Conservation (phyloP, 2,797 vertebrate genomes). For the Manis pentadactyla region DNA sequence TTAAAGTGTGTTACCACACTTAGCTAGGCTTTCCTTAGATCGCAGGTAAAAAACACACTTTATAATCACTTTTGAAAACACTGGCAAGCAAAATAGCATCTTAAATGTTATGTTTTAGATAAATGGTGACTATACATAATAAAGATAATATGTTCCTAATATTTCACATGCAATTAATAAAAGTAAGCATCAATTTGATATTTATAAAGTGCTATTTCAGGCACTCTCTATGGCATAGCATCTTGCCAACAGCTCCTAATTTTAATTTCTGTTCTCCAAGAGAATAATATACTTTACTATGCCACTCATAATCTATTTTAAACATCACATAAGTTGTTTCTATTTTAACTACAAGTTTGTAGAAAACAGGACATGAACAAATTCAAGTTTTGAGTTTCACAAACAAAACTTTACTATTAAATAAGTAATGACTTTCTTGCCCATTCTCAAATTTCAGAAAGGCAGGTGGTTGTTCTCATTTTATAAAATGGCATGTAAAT, state of each 20-base stretch:
- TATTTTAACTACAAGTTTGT: slow-evolving; percentile 17
- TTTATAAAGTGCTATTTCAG: slow-evolving; percentile 56
- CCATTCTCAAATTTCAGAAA: slow-evolving; percentile 42
- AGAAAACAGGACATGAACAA: slow-evolving; percentile 27
- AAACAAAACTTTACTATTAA: slow-evolving; percentile 17
- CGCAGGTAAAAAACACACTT: background rate
- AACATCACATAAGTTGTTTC: slow-evolving; percentile 4
- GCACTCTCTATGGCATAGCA: slow-evolving; percentile 1
- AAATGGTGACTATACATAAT: slow-evolving; percentile 20
- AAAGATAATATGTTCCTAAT: background rate
- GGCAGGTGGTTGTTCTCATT: background rate
- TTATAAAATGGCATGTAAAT: slow-evolving; percentile 35
- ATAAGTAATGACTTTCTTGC: background rate
- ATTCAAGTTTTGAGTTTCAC: background rate
- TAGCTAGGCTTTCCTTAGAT: background rate
- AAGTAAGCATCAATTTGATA: slow-evolving; percentile 47
- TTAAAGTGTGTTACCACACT: background rate
- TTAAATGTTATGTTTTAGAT: background rate
- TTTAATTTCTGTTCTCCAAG: slow-evolving; percentile 31
- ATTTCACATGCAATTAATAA: background rate
- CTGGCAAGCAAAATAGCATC: background rate
- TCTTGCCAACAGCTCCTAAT: slow-evolving; percentile 59
- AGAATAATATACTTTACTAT: slow-evolving; percentile 44
- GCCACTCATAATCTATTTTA: slow-evolving; percentile 62
- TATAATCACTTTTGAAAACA: background rate